Base-by-base conservation (phyloP, 2,113 vertebrate species). In the Mustela nigripes region DNA sequence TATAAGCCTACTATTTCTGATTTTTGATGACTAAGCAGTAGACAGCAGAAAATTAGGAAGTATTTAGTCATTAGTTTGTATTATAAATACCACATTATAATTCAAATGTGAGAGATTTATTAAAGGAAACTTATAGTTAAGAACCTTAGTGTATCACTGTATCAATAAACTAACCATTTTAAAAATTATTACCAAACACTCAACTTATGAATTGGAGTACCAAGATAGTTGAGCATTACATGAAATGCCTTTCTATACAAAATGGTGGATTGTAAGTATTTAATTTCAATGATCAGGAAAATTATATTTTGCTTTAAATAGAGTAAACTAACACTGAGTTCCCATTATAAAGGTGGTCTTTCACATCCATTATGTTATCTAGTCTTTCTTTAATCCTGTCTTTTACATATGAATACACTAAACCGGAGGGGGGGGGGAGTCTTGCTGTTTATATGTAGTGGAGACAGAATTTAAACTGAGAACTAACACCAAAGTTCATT, bases 251-350 rank as follows among this genome's bases (percentile, higher is more conserved):
- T 88, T 31, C n/a, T n/a, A 42, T 19, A 39, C 26, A 67, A 63
- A 76, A 22, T 50, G 11, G 26, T 85, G 58, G 81, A 81, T 18
- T 71, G 3, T 18, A 86, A 90, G 22, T 79, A 65, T 86, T 94
- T 88, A 76, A 83, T 53, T 91, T 91, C 48, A 89, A 9, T 71
- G 12, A 60, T 88, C 50, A 76, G 33, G 45, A 87, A 65, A 39
- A 93, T 58, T 48, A 58, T 26, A 39, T 90, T 89, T 85, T 92
- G 24, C 24, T 92, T 73, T 83, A 94, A 67, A 53, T 76, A 50
- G 11, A 21, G 10, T 63, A 86, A 91, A 53, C 36, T 56, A 56
- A 74, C 45, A 73, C 50, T 78, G 16, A 62, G 21, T 94, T 36
- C 31, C 28, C 24, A 21, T 74, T 50, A 21, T 18, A 82, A 85